A percentile compares a stretch with the other conserved stretches of the same genome.
Conservation (phyloP, 2,797 vertebrate genomes). For the Microctenopoma lineatum region DNA sequence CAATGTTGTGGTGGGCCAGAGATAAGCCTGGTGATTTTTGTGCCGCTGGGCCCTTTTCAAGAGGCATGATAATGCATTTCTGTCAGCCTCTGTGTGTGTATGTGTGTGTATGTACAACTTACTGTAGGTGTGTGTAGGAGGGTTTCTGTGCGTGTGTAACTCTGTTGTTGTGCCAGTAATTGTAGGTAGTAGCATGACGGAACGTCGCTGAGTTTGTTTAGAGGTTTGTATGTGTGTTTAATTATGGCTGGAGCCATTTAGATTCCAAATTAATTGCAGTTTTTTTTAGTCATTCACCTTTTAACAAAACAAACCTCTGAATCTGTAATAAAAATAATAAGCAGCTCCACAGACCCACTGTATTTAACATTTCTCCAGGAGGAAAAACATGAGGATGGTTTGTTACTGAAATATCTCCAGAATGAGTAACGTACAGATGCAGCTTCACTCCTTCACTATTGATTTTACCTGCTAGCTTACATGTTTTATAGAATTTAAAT, state of each 20-base stretch:
- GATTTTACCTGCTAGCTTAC: too few relatives aligned
- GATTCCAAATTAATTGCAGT: too few relatives aligned
- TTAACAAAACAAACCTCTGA: too few relatives aligned
- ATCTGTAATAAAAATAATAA: too few relatives aligned
- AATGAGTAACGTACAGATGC: too few relatives aligned
- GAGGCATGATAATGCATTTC: conserved; percentile 62
- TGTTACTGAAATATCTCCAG: too few relatives aligned
- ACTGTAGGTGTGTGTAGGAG: not conserved
- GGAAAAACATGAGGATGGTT: too few relatives aligned
- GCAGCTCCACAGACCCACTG: too few relatives aligned
- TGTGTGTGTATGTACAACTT: not conserved
- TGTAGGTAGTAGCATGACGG: not conserved
- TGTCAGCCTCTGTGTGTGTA: conserved; percentile 30
- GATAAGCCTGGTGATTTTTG: conserved; percentile 74
- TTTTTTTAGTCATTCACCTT: too few relatives aligned
- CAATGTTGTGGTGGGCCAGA: conserved; percentile 50
- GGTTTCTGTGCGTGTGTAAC: conserved; percentile 4
- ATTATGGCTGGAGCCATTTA: not conserved
- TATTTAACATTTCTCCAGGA: too few relatives aligned
- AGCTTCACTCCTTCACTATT: too few relatives aligned
- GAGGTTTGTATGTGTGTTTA: not conserved
- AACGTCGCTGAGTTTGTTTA: conserved; percentile 7
- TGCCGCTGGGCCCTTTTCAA: conserved; percentile 58
- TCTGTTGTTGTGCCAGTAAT: conserved; percentile 8
- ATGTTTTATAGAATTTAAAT: too few relatives aligned